Conservation (phyloP, 2,888 invertebrate species). For the Caenorhabditis sp. region DNA sequence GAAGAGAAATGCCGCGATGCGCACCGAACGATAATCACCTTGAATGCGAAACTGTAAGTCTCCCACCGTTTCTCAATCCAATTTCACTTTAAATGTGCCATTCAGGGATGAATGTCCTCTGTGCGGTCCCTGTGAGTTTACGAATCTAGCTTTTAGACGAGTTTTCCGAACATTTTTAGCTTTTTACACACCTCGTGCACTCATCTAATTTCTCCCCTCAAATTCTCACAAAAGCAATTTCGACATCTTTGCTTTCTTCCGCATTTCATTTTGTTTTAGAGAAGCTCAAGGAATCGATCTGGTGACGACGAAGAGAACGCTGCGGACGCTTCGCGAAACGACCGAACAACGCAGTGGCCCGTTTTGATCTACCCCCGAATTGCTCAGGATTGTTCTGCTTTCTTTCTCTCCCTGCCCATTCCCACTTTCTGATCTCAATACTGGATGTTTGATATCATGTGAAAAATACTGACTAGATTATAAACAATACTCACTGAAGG, state of each 20-base stretch:
- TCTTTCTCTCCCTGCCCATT: not conserved
- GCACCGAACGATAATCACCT: slow-evolving; percentile 43
- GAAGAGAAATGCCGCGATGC: slow-evolving; percentile 54
- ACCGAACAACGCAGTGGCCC: slow-evolving; percentile 39
- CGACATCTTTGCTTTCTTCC: not conserved
- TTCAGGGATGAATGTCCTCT: slow-evolving; percentile 64
- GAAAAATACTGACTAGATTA: not conserved
- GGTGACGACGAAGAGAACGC: slow-evolving; percentile 54
- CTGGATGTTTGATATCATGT: slow-evolving; percentile 9
- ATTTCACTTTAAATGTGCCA: not conserved
- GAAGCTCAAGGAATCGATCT: slow-evolving; percentile 64
- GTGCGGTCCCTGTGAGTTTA: slow-evolving; percentile 62
- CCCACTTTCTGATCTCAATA: slow-evolving; percentile 10
- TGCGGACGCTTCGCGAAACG: slow-evolving; percentile 33
- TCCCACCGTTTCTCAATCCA: not conserved
- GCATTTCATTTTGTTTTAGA: slow-evolving; percentile 21
- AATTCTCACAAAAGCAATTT: slow-evolving; percentile 8
- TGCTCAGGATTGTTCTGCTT: not conserved
- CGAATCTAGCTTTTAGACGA: not conserved
- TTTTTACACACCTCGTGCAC: not conserved
- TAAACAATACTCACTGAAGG: not conserved
- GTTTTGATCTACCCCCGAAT: not conserved
- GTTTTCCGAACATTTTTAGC: not conserved
- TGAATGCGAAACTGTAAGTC: slow-evolving; percentile 64
- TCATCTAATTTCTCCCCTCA: slow-evolving; percentile 2